phyloP scores from a whole-genome alignment of 2,888 invertebrate genomes.

The Pseudoips prasinana region DNA sequence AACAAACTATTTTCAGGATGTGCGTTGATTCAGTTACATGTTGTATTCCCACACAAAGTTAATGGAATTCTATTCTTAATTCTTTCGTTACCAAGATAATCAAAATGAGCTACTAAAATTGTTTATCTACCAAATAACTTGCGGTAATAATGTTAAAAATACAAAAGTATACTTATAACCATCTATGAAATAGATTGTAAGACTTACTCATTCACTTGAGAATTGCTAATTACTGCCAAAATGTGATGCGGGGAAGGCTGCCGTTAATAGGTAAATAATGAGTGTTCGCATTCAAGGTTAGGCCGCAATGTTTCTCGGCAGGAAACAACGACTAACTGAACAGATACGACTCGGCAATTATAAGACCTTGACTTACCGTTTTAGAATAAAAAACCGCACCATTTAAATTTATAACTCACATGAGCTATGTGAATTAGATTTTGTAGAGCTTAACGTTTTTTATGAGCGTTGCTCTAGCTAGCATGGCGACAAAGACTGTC shows the following conservation, averaged over 20 bases:
- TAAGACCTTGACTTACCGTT: slow-evolving; percentile 77
- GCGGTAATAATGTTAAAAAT: too few relatives aligned
- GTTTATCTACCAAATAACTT: too few relatives aligned
- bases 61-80: too few relatives aligned
- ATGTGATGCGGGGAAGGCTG: slow-evolving; percentile 63
- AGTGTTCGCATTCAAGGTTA: slow-evolving; percentile 70
- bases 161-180: too few relatives aligned
- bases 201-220: slow-evolving; percentile 31
- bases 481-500: too few relatives aligned
- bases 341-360: slow-evolving; percentile 77
- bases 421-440: slow-evolving; percentile 15
- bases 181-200: slow-evolving; percentile 19
- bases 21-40: too few relatives aligned
- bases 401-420: slow-evolving; percentile 55
- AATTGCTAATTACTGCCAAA: slow-evolving; percentile 63
- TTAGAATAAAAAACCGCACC: slow-evolving; percentile 71
- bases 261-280: slow-evolving; percentile 74
- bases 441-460: too few relatives aligned
- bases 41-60: too few relatives aligned
- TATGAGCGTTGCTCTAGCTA: too few relatives aligned
- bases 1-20: too few relatives aligned
- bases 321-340: slow-evolving; percentile 72
- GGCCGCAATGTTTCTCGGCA: slow-evolving; percentile 59
- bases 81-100: too few relatives aligned
- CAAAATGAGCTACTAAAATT: too few relatives aligned